phyloP scores from a whole-genome alignment of 37 sponge, comb jelly and placozoan genomes.

The Haliclona indistincta region DNA sequence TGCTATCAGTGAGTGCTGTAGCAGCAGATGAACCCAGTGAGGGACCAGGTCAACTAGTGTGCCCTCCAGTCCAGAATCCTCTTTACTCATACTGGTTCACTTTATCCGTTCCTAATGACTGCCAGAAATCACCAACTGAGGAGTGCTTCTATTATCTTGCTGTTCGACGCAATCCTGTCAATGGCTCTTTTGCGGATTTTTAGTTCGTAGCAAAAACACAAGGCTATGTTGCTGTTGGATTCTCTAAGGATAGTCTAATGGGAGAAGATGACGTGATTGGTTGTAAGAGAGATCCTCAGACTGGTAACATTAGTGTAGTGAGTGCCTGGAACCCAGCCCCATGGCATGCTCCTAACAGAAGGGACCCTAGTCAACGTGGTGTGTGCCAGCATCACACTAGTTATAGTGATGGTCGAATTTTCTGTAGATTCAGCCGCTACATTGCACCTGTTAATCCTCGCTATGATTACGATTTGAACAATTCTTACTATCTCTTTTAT shows the following conservation, averaged over 20 bases:
- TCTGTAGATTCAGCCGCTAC: conserved; percentile 22
- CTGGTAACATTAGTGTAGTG: neutral
- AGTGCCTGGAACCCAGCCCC: neutral
- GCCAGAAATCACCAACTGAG: no score
- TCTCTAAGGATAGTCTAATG: no score
- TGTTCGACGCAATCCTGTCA: conserved; percentile 11
- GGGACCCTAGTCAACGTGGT: conserved; percentile 1
- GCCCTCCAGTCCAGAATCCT: no score
- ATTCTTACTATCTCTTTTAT: conserved; percentile 12
- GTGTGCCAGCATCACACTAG: neutral
- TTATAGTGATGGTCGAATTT: conserved; percentile 3
- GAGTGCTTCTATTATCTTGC: conserved; percentile 20
- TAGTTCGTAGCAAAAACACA: conserved; percentile 11
- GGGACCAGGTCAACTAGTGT: no score
- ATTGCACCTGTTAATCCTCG: neutral
- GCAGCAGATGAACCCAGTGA: no score
- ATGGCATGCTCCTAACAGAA: neutral
- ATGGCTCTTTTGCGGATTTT: conserved; percentile 20
- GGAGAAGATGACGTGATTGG: conserved; percentile 36
- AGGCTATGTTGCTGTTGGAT: conserved; percentile 25
- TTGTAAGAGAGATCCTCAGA: neutral
- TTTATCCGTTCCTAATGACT: no score
- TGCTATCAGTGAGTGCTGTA: no score
- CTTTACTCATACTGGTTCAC: no score
- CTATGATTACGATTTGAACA: conserved; percentile 18